Percentiles rank a stretch among this genome's conserved stretches.
These are phyloP conservation scores for Chrysochloris asiatica DNA, from an alignment of 2,113 vertebrate genomes.

Conservation along the genomic window DNA sequence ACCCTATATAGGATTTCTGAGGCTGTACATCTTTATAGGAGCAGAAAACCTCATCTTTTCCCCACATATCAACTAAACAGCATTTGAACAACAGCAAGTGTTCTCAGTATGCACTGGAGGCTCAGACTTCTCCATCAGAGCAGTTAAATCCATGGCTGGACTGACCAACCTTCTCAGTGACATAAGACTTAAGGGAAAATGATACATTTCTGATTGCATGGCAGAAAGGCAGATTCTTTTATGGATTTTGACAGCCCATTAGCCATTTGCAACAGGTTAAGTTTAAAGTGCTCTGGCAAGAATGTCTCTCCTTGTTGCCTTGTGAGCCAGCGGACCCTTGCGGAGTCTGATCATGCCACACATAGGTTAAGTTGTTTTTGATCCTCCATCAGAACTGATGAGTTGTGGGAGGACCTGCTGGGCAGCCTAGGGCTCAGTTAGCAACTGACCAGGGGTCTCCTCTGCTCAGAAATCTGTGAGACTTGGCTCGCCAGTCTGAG, in stretches of 20 bases:
- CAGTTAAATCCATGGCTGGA: neutral
- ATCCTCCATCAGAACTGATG: neutral
- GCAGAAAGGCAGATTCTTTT: neutral
- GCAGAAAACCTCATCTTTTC: too few species aligned
- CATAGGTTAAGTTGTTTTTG: neutral
- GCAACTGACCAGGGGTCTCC: neutral
- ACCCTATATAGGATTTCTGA: neutral
- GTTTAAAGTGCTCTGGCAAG: neutral
- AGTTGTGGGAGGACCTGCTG: neutral
- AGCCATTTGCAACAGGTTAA: neutral
- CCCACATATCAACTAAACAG: too few species aligned
- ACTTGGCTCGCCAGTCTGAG: neutral
- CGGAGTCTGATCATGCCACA: neutral
- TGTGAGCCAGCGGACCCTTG: rapidly evolving
- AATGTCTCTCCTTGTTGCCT: neutral
- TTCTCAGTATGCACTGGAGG: neutral
- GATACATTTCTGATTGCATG: neutral
- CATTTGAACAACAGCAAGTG: too few species aligned
- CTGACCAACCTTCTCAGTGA: neutral
- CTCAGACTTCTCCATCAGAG: neutral
- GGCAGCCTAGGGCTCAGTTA: neutral
- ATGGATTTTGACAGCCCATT: neutral
- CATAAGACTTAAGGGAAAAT: neutral
- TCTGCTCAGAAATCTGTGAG: neutral
- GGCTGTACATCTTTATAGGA: too few species aligned